phyloP scores from a whole-genome alignment of 2,797 vertebrate species.

The Prunella strophiata region DNA sequence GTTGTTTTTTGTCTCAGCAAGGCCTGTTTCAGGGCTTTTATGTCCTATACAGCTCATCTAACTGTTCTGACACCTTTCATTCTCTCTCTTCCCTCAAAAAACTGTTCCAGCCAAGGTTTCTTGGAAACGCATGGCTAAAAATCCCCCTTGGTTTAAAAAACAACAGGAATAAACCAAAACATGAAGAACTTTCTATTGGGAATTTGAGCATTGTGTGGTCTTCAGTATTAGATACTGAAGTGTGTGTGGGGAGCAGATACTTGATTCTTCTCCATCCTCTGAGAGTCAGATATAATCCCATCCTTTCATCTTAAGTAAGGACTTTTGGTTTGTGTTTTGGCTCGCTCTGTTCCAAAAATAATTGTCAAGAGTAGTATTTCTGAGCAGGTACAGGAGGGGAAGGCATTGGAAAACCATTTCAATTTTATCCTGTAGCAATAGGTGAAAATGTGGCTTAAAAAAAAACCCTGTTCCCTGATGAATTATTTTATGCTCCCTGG shows the following conservation, averaged over 20 bases:
- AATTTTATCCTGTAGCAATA: neutral
- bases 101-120: neutral
- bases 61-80: neutral
- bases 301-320: neutral
- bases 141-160: neutral
- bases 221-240: neutral
- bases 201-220: neutral
- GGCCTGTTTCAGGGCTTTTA: neutral
- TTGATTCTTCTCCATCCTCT: neutral
- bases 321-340: neutral
- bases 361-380: neutral
- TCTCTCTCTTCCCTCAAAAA: neutral
- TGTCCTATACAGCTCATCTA: neutral
- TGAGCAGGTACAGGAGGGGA: neutral
- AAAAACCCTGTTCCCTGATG: neutral
- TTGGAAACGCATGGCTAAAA: neutral
- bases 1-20: neutral
- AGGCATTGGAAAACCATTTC: neutral
- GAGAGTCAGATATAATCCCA: neutral
- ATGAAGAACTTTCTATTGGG: neutral
- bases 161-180: neutral
- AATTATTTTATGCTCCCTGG: neutral
- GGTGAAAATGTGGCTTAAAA: neutral
- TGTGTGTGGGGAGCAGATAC: neutral
- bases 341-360: neutral